These are phyloP conservation scores for Caenorhabditis elegans DNA, from an alignment of 1,140 invertebrate species.

Conservation along the genomic window WBcel235 BX284606.5:7797501-7798000, in stretches of 20 bases:
- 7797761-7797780: neutral
- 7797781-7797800: slow-evolving; percentile 22
- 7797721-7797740: slow-evolving; percentile 21
- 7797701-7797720: neutral
- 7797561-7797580: neutral
- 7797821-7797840: neutral
- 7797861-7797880: neutral
- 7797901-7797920: no score
- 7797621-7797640: neutral
- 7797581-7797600: neutral
- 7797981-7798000: neutral
- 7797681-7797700: neutral
- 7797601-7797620: neutral
- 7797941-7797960: neutral
- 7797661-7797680: neutral
- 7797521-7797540: slow-evolving; percentile 39
- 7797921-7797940: neutral
- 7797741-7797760: neutral
- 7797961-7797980: neutral
- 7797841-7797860: neutral
- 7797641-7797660: neutral
- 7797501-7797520: slow-evolving; percentile 46
- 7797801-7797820: neutral
- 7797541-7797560: neutral
- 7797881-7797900: neutral